Evolutionary conservation across 2,888 invertebrate species (phyloP), one percentile per base, ranked within the genome.

Genomic region (Eretmocerus hayati): DNA sequence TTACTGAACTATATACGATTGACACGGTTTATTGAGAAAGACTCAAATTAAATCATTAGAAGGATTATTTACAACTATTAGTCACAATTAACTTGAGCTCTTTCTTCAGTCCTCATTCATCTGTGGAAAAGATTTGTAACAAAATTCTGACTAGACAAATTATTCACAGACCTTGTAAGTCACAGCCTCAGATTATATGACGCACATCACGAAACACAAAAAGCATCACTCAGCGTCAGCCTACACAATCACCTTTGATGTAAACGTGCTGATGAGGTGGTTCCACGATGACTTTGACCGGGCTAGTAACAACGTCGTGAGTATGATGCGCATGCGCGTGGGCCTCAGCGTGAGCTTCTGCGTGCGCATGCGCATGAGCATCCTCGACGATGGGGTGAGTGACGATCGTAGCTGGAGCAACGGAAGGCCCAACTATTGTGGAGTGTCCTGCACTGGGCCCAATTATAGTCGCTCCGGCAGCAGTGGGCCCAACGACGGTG

Each of bases 401-500:
- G n/a, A 39, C 30, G 32, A 38, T 5, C 3, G 41, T n/a, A n/a
- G 22, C 42, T 5, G n/a, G 18, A 9, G 16, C 32, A 5, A 20
- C 30, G 5, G 33, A 36, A 4, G 53, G 52, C n/a, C 52, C 56
- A 2, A 48, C 26, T 3, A 56, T 46, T 3, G 33, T 47, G 3
- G 50, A 50, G 2, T 21, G 16, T 2, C 42, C 40, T 1, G 5
- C 6, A 21, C 31, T 33, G 2, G 55, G 52, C 11, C 52, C 57
- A 8, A 54, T n/a, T 4, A 57, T 50, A 5, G 32, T 46, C 2
- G 47, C 52, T 1, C 35, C 40, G 2, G 36, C 46, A 8, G 18
- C 13, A 4, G 46, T 35, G n/a, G 61, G 58, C 11, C 58, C 59
- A 3, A 56, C 43, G n/a, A 60, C 46, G 9, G 48, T 54, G 2